These are phyloP conservation scores for Mesoclemmys tuberculata DNA, from an alignment of 2,113 vertebrate species.

Conservation along the genomic window DNA sequence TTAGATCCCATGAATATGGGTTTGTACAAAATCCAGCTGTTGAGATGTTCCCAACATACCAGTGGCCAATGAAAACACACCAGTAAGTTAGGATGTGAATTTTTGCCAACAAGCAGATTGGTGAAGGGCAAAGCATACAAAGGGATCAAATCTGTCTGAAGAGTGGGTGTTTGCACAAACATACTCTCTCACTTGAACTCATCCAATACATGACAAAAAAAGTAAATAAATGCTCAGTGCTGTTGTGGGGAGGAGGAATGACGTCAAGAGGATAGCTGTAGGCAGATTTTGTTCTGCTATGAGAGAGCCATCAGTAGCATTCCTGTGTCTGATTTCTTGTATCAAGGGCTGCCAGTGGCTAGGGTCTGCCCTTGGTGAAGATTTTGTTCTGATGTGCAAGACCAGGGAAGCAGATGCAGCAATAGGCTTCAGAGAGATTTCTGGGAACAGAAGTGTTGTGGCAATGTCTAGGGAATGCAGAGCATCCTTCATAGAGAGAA, in stretches of 20 bases:
- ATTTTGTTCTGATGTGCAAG: background rate
- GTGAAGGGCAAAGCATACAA: slow-evolving; percentile 23
- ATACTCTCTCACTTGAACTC: background rate
- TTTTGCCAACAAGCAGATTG: slow-evolving; percentile 41
- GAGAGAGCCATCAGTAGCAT: background rate
- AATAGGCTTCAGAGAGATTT: background rate
- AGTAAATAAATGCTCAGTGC: background rate
- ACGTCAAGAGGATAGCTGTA: background rate
- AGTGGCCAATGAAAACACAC: slow-evolving; percentile 55
- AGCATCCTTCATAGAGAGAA: background rate
- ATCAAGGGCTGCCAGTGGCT: background rate
- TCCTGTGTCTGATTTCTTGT: background rate
- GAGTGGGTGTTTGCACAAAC: background rate
- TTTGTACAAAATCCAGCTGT: slow-evolving; percentile 59
- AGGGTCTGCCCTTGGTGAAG: background rate
- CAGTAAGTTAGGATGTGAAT: slow-evolving; percentile 17
- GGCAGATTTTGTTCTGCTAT: background rate
- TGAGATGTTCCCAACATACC: slow-evolving; percentile 54
- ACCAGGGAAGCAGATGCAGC: background rate
- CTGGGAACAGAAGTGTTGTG: background rate
- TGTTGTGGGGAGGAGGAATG: background rate
- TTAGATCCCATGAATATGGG: slow-evolving; percentile 51
- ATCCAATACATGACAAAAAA: slow-evolving; percentile 13
- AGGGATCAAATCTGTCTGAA: slow-evolving; percentile 48
- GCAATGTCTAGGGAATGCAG: background rate